A percentile compares a stretch with the other conserved stretches of the same genome.
phyloP scores from a whole-genome alignment of 2,888 invertebrate genomes.

The Mythimna pallens region DNA sequence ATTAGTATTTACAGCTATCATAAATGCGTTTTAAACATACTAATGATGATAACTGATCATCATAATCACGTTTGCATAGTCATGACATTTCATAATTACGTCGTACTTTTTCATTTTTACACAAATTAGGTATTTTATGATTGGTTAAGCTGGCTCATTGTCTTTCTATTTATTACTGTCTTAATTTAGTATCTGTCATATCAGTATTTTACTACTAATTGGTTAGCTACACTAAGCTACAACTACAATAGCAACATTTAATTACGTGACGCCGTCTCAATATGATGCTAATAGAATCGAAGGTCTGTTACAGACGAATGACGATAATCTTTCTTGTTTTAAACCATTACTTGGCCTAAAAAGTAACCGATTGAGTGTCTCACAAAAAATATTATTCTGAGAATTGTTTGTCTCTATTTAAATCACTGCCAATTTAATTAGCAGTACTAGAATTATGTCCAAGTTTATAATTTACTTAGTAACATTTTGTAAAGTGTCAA shows the following conservation, averaged over 20 bases:
- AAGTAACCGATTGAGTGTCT: slow-evolving; percentile 4
- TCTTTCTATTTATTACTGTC: slow-evolving; percentile 5
- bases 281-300: slow-evolving; percentile 29
- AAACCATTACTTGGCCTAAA: slow-evolving; percentile 16
- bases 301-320: slow-evolving; percentile 31
- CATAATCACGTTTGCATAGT: background rate
- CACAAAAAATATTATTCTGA: background rate
- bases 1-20: slow-evolving; percentile 5
- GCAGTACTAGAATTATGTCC: background rate
- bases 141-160: background rate
- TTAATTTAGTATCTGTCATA: background rate
- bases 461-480: background rate
- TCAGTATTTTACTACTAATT: background rate
- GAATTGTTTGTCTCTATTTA: background rate
- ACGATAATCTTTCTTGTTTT: slow-evolving; percentile 17
- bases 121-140: slow-evolving; percentile 14
- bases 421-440: slow-evolving; percentile 41
- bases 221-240: no score
- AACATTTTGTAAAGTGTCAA: background rate
- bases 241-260: slow-evolving; percentile 8
- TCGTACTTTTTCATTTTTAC: slow-evolving; percentile 6
- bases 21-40: background rate
- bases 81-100: background rate
- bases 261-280: slow-evolving; percentile 25
- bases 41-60: slow-evolving; percentile 2